These are phyloP conservation scores for Machimus atricapillus DNA, from an alignment of 2,888 invertebrate genomes.

Conservation along the genomic window DNA sequence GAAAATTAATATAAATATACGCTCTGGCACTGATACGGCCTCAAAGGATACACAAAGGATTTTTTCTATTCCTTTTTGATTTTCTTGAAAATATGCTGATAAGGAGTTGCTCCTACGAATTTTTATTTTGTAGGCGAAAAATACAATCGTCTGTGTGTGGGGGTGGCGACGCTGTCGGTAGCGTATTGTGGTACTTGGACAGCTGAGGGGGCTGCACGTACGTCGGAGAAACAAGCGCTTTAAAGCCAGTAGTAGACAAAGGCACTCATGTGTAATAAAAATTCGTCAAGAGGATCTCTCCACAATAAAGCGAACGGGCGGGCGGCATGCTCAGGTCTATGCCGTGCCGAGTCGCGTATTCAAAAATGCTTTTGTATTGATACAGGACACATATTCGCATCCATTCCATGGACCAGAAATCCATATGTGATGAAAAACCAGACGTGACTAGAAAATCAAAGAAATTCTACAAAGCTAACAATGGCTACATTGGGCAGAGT, in stretches of 20 bases:
- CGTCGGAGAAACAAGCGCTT: background rate
- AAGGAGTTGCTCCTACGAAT: background rate
- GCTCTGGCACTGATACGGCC: background rate
- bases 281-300: slow-evolving; percentile 20
- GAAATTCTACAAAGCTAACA: slow-evolving; percentile 6
- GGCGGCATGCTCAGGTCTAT: slow-evolving; percentile 5
- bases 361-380: slow-evolving; percentile 28
- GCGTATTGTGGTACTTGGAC: background rate
- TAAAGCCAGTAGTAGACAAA: slow-evolving; percentile 21
- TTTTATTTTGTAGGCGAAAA: background rate
- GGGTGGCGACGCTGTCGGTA: background rate
- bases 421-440: slow-evolving; percentile 38
- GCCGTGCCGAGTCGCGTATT: slow-evolving; percentile 23
- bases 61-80: background rate
- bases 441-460: slow-evolving; percentile 38
- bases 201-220: background rate
- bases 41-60: background rate
- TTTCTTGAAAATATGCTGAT: background rate
- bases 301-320: slow-evolving; percentile 4
- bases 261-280: slow-evolving; percentile 32
- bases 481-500: slow-evolving; percentile 34
- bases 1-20: background rate
- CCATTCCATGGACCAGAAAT: slow-evolving; percentile 28
- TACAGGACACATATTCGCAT: slow-evolving; percentile 22
- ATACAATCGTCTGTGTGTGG: background rate